Conservation (phyloP, 2,113 vertebrate species). For the Coptodon bakossiorum region DNA sequence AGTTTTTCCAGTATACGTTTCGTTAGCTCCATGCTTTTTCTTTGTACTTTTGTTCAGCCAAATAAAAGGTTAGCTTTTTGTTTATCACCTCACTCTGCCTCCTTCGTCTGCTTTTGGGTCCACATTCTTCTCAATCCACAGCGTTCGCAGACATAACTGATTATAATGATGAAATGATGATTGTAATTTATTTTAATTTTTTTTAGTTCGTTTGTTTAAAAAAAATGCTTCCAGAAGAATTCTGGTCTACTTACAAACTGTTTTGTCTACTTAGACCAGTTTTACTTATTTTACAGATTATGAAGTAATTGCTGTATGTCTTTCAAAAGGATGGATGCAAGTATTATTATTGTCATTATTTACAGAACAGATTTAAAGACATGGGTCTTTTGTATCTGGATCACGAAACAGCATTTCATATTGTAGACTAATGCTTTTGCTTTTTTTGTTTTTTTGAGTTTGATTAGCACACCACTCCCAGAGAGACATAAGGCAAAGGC, state of each 20-base stretch:
- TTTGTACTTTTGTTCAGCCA: background rate
- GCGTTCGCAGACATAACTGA: background rate
- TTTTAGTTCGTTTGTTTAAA: background rate
- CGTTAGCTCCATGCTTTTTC: background rate
- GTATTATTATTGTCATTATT: background rate
- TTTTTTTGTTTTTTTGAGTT: background rate
- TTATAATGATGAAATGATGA: background rate
- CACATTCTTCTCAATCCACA: background rate
- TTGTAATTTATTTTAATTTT: background rate
- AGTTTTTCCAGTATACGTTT: background rate
- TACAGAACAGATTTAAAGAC: background rate
- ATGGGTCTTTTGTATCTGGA: background rate
- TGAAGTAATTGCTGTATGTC: background rate
- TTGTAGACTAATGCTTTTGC: background rate
- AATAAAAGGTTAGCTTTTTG: background rate
- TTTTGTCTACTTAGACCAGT: background rate
- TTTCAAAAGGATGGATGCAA: background rate
- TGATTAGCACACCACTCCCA: background rate
- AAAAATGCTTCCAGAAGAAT: background rate
- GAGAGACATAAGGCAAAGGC: background rate
- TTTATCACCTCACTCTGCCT: background rate
- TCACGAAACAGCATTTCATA: background rate
- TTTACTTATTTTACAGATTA: background rate
- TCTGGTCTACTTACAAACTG: background rate
- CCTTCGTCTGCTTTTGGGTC: background rate